phyloP scores from a whole-genome alignment of 2,888 invertebrate genomes.

The Mallateleia sp. region DNA sequence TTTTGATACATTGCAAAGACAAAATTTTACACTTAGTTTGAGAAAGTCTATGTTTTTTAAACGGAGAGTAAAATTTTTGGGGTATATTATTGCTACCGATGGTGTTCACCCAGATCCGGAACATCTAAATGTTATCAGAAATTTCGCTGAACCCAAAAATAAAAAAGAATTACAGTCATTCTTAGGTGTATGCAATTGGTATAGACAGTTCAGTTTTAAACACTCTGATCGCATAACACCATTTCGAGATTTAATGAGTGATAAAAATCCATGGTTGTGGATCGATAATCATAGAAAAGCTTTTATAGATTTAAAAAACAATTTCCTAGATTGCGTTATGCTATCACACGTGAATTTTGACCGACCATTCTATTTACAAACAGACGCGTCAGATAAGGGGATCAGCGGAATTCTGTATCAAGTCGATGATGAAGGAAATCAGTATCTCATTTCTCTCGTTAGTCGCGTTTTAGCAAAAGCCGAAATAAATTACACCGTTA shows the following conservation, averaged over 20 bases:
- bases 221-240: neutral
- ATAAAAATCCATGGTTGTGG: neutral
- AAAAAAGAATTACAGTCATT: too few species aligned
- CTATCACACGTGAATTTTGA: neutral
- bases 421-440: conserved; percentile 41
- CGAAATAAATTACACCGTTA: conserved; percentile 78
- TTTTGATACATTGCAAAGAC: too few species aligned
- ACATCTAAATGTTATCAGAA: too few species aligned
- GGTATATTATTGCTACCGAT: too few species aligned
- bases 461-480: conserved; percentile 76
- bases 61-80: too few species aligned
- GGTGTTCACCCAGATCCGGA: too few species aligned
- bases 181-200: too few species aligned
- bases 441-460: conserved; percentile 73
- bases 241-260: neutral
- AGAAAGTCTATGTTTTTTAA: too few species aligned
- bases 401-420: conserved; percentile 58
- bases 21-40: too few species aligned
- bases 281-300: neutral
- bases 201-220: too few species aligned
- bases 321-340: neutral
- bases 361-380: conserved; percentile 54
- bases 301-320: conserved; percentile 1
- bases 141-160: neutral
- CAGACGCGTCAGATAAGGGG: conserved; percentile 73